These are phyloP conservation scores for Odontamblyopus lacepedii DNA, from an alignment of 2,797 vertebrate species.

Conservation along the genomic window DNA sequence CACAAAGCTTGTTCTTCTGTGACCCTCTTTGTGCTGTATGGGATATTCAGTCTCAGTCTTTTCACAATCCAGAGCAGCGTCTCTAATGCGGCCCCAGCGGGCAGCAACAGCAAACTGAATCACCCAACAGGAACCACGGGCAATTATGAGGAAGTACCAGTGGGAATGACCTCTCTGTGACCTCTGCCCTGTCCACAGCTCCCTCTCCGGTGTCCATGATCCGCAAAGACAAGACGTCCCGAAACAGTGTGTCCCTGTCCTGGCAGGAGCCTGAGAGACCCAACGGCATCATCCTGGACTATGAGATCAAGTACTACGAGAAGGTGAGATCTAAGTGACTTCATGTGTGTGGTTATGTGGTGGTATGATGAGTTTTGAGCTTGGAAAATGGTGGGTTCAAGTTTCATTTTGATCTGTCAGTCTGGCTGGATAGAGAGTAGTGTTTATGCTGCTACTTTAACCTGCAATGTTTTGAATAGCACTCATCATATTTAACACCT, in stretches of 20 bases:
- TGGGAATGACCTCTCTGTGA: constrained; percentile 73
- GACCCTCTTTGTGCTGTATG: constrained; percentile 10
- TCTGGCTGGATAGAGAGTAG: not conserved
- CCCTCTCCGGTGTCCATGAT: constrained; percentile 91
- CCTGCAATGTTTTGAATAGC: too few relatives aligned
- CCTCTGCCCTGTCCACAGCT: constrained; percentile 76
- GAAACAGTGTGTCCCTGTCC: constrained; percentile 93
- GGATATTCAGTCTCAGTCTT: constrained; percentile 15
- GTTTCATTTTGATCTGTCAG: not conserved
- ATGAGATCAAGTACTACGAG: constrained; percentile 99
- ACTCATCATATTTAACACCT: too few relatives aligned
- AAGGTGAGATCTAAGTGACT: constrained; percentile 82
- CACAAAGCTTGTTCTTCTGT: not conserved
- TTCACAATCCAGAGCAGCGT: constrained; percentile 22
- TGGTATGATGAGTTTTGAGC: not conserved
- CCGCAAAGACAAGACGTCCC: constrained; percentile 91
- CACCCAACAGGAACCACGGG: constrained; percentile 66
- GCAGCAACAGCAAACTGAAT: constrained; percentile 62
- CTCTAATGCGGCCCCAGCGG: constrained; percentile 47
- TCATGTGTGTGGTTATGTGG: not conserved
- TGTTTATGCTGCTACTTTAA: too few relatives aligned
- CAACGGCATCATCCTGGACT: constrained; percentile 98
- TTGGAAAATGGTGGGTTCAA: not conserved
- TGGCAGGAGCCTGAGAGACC: constrained; percentile 97
- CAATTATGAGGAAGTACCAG: constrained; percentile 66